phyloP scores from a whole-genome alignment of 2,113 vertebrate genomes.

The Tenebrosternarchus preto region DNA sequence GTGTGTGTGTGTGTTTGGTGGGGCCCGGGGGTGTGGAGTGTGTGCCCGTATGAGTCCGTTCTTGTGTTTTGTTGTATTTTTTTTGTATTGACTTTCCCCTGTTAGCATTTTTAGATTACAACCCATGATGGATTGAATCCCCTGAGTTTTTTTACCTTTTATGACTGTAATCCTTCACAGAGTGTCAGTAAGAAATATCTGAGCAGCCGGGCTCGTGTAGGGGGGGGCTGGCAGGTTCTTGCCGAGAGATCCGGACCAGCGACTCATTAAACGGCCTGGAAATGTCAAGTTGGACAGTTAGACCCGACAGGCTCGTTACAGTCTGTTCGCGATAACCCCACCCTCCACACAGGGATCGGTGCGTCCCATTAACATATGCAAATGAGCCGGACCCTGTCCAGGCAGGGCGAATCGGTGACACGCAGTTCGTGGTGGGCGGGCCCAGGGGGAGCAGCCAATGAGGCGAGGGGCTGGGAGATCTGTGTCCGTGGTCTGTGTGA shows the following conservation, averaged over 20 bases:
- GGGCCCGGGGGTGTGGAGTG: background rate
- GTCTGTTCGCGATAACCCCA: slow-evolving; percentile 34
- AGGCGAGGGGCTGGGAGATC: background rate
- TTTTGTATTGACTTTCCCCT: too few relatives aligned
- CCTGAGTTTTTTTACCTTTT: slow-evolving; percentile 21
- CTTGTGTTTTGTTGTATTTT: background rate
- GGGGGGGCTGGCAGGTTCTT: background rate
- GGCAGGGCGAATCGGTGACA: slow-evolving; percentile 15
- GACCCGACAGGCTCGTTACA: slow-evolving; percentile 39
- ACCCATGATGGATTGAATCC: slow-evolving; percentile 20
- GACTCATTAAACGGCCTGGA: slow-evolving; percentile 44
- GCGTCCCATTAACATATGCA: slow-evolving; percentile 43
- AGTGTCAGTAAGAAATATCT: slow-evolving; percentile 38
- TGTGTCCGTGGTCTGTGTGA: background rate
- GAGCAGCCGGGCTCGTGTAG: background rate
- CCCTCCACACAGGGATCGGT: slow-evolving; percentile 11
- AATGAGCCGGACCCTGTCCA: slow-evolving; percentile 30
- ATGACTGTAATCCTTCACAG: slow-evolving; percentile 31
- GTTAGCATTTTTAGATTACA: slow-evolving; percentile 18
- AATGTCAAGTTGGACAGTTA: slow-evolving; percentile 38
- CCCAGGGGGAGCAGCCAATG: background rate
- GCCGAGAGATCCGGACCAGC: slow-evolving; percentile 17
- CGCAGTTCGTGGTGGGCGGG: background rate
- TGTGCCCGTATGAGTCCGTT: background rate
- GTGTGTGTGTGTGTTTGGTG: background rate